Evolutionary conservation across 2,888 invertebrate species (phyloP).

Genomic region (Antheraea yamamai): DNA sequence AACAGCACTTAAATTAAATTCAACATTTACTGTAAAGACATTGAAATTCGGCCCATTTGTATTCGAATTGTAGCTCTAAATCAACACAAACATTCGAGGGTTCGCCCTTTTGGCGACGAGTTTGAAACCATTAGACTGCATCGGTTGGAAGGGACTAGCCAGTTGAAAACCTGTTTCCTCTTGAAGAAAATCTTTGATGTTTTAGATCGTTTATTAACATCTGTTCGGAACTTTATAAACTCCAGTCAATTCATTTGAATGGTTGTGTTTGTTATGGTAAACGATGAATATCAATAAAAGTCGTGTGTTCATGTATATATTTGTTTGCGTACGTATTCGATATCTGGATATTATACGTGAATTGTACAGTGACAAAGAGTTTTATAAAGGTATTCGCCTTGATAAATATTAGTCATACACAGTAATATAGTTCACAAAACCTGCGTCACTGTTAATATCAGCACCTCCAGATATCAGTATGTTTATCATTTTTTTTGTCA

Average conservation of each 20-base stretch:
- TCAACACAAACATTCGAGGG: neutral
- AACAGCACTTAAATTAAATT: neutral
- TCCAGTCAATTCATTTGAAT: neutral
- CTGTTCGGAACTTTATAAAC: neutral
- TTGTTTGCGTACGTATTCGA: neutral
- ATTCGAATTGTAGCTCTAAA: neutral
- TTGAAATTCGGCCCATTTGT: neutral
- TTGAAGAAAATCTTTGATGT: neutral
- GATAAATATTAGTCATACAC: too few species aligned
- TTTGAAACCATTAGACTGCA: constrained; percentile 6
- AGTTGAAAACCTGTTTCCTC: neutral
- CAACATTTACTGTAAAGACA: neutral
- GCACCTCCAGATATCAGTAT: too few species aligned
- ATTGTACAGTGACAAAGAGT: too few species aligned
- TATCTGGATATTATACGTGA: neutral
- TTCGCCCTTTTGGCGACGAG: constrained; percentile 4
- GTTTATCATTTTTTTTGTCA: too few species aligned
- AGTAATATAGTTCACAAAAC: too few species aligned
- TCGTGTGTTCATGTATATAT: neutral
- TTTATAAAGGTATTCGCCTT: too few species aligned
- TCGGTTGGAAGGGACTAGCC: neutral
- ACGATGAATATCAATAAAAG: neutral
- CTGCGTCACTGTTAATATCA: too few species aligned
- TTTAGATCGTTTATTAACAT: neutral
- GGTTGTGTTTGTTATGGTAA: neutral